These are phyloP conservation scores for Tubulanus polymorphus DNA, from an alignment of 2,888 invertebrate species.

Conservation along the genomic window DNA sequence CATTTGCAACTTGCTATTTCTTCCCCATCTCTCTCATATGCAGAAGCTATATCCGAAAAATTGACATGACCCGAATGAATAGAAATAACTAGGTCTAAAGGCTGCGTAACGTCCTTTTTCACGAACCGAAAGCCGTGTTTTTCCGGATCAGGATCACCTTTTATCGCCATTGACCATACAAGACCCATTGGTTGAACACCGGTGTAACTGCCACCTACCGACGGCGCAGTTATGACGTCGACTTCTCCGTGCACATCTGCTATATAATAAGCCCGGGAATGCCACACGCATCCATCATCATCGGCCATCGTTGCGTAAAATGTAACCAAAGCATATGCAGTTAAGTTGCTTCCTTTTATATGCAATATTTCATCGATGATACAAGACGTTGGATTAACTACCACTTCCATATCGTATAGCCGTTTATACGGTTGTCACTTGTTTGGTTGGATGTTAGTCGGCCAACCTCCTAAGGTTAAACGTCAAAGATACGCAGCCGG, in stretches of 20 bases:
- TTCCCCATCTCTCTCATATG: not conserved
- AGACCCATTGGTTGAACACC: conserved; percentile 39
- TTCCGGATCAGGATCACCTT: conserved; percentile 22
- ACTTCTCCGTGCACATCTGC: conserved; percentile 15
- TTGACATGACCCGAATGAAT: conserved; percentile 21
- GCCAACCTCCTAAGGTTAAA: too few species aligned
- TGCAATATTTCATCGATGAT: too few species aligned
- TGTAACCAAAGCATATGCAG: too few species aligned
- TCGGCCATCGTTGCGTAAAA: conserved; percentile 5
- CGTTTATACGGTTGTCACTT: too few species aligned
- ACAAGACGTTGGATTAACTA: too few species aligned
- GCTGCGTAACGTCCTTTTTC: conserved; percentile 27
- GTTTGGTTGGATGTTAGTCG: too few species aligned
- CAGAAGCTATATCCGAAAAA: too few species aligned
- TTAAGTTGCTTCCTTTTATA: too few species aligned
- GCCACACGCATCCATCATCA: conserved; percentile 1
- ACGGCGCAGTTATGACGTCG: conserved; percentile 2
- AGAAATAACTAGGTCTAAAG: conserved; percentile 19
- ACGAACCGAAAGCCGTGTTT: conserved; percentile 23
- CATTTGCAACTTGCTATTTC: conserved; percentile 8
- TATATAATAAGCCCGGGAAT: conserved; percentile 11
- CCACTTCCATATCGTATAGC: too few species aligned
- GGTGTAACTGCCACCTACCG: conserved; percentile 18
- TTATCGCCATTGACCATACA: conserved; percentile 39
- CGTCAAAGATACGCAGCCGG: too few species aligned